Evolutionary conservation across 2,797 vertebrate species (phyloP), one percentile per base, ranked within the genome.

Genomic region (Diplodus puntazzo): DNA sequence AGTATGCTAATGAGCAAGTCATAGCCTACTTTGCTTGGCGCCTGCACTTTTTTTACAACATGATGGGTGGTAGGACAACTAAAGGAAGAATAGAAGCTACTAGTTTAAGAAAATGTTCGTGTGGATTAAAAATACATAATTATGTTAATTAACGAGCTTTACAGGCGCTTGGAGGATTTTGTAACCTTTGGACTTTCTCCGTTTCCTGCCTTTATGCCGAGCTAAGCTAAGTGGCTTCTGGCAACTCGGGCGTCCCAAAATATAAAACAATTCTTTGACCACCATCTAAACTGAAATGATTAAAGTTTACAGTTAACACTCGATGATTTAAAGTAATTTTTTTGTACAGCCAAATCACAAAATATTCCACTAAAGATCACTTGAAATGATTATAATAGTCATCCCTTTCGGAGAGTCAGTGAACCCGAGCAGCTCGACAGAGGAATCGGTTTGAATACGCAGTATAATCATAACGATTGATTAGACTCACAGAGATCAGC

Each of bases 341-440:
- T 46, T 64, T 43, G 13, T 43, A 78, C 57, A 76, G 71, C 78
- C 74, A 89, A 87, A 81, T 86, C 80, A 85, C 65, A 75, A 75
- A 83, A 72, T 66, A 67, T 70, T 77, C 58, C 54, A 81, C 54
- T 64, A 25, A 87, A 75, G 6, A 67, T 63, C 45, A 79, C 54
- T 73, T 81, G n/a, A 58, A 84, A 74, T 62, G n/a, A 74, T 72
- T 45, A 57, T 65, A 20, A 76, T 53, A 8, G 16, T 77, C 79
- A 57, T 69, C 55, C 63, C 54, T 59, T 75, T 83, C 17, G 2
- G 42, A 71, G 70, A 14, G 45, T 45, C 34, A 50, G 42, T 21
- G 50, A 53, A 61, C 54, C 27, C 45, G 43, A 81, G 62, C 77
- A 79, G 75, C 69, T 81, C 60, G 62, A 73, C 80, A 71, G 62